Conservation (phyloP, 2,113 vertebrate genomes). For the Anolis carolinensis region DNA sequence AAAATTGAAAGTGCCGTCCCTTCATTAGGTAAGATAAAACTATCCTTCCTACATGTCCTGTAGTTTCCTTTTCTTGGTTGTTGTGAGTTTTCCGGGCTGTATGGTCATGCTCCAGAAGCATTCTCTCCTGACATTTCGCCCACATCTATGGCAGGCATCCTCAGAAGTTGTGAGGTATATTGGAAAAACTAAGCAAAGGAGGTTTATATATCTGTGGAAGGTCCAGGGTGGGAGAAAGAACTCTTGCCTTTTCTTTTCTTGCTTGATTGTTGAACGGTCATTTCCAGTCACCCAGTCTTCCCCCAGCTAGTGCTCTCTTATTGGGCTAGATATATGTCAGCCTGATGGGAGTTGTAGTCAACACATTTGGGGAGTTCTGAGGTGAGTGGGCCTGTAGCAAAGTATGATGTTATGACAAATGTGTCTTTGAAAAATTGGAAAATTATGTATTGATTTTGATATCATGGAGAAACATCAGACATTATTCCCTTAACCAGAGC, state of each 20-base stretch:
- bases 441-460: not conserved
- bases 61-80: conserved; percentile 18
- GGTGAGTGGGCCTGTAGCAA: not conserved
- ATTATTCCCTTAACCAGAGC: not conserved
- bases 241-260: conserved; percentile 36
- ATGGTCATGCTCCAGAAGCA: too few species aligned
- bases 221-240: too few species aligned
- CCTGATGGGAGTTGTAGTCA: not conserved
- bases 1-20: conserved; percentile 77
- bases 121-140: too few species aligned
- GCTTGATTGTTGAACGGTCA: not conserved
- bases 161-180: too few species aligned
- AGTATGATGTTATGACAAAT: not conserved
- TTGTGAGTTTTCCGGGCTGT: too few species aligned
- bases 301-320: not conserved
- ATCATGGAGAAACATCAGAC: not conserved
- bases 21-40: conserved; percentile 70
- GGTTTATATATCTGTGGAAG: too few species aligned
- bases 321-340: not conserved
- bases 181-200: too few species aligned
- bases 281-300: not conserved
- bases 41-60: not conserved
- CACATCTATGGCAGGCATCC: too few species aligned
- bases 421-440: not conserved
- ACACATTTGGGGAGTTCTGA: not conserved